phyloP scores from a whole-genome alignment of 2,113 vertebrate species.

The Psittacara wagleri region DNA sequence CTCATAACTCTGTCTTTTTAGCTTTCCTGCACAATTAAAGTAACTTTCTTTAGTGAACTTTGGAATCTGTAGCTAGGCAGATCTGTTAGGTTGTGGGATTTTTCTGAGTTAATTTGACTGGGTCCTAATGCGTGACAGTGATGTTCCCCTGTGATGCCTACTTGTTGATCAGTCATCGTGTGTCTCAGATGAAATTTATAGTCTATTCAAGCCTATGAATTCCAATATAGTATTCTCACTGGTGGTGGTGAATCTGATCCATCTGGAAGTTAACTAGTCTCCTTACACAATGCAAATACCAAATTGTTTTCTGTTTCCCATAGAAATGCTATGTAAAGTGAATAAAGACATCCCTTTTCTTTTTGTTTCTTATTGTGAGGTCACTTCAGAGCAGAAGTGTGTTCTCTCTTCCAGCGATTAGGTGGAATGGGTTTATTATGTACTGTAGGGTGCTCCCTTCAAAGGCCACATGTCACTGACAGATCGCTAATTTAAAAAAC shows the following conservation, averaged over 20 bases:
- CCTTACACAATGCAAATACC: background rate
- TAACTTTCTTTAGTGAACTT: background rate
- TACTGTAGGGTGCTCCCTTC: background rate
- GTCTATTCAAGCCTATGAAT: background rate
- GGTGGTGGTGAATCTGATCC: background rate
- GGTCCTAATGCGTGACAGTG: background rate
- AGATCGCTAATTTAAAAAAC: background rate
- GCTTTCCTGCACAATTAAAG: background rate
- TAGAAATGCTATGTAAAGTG: background rate
- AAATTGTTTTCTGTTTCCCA: background rate
- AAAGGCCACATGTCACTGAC: background rate
- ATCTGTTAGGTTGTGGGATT: background rate
- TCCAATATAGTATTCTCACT: background rate
- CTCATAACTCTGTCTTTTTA: background rate
- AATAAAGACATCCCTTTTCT: background rate
- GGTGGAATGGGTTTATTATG: background rate
- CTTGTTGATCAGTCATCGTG: background rate
- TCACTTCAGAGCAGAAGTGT: background rate
- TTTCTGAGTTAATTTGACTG: background rate
- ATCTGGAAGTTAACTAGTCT: background rate
- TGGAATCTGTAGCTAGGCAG: background rate
- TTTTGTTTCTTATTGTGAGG: background rate
- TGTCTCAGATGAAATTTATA: background rate
- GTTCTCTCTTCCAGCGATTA: background rate
- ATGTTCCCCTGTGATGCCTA: background rate